Percentiles rank a stretch among this genome's conserved stretches.
These are phyloP conservation scores for Cheilosia impressa DNA, from an alignment of 2,888 invertebrate genomes.

Conservation along the genomic window DNA sequence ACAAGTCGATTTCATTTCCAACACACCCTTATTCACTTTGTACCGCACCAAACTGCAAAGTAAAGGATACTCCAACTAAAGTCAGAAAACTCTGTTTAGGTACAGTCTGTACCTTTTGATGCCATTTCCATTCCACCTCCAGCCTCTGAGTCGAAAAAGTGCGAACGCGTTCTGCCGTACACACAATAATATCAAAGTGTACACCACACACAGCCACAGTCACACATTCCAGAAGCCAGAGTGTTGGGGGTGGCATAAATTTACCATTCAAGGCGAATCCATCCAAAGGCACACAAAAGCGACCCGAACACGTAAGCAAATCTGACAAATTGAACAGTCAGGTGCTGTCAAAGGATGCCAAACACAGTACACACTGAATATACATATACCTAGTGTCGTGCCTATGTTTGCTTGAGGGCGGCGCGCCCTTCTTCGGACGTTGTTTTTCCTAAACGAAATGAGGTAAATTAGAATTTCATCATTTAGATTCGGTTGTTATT, in stretches of 20 bases:
- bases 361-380: neutral
- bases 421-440: neutral
- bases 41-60: slow-evolving; percentile 1
- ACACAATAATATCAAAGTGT: slow-evolving; percentile 3
- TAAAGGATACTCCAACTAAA: neutral
- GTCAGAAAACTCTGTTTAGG: neutral
- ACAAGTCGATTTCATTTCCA: neutral
- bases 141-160: neutral
- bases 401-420: neutral
- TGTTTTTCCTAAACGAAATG: neutral
- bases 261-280: slow-evolving; percentile 5
- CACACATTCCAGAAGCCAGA: neutral
- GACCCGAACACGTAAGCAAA: slow-evolving; percentile 9
- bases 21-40: neutral
- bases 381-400: neutral
- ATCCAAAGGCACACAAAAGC: slow-evolving; percentile 1
- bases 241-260: neutral
- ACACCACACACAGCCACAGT: neutral
- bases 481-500: neutral
- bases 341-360: slow-evolving; percentile 30
- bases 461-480: neutral
- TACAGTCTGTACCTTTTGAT: neutral
- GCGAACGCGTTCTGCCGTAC: slow-evolving; percentile 5
- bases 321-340: slow-evolving; percentile 28
- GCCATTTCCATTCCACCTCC: neutral